Evolutionary conservation across 1,140 invertebrate genomes (phyloP).

Genomic region (Gonatopus flavifemur): DNA sequence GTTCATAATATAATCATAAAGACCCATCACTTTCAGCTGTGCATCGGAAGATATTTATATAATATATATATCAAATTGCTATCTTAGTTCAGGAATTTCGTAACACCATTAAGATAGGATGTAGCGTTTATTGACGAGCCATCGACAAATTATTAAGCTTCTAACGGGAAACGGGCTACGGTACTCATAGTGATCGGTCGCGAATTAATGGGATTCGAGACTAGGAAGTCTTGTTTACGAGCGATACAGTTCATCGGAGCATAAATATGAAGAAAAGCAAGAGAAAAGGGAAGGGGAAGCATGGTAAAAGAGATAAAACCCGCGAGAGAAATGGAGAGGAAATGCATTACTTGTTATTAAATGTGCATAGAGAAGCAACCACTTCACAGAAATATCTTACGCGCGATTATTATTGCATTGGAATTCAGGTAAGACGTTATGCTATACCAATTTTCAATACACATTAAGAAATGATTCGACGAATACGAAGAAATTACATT

Average conservation of each 20-base stretch:
- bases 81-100: no score
- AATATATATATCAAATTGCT: no score
- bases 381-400: constrained; percentile 25
- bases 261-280: constrained; percentile 40
- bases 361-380: constrained; percentile 22
- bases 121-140: constrained; percentile 12
- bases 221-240: constrained; percentile 39
- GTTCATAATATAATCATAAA: no score
- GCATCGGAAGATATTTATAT: no score
- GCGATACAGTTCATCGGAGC: constrained; percentile 47
- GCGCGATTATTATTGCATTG: constrained; percentile 21
- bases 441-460: no score
- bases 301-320: not conserved
- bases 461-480: no score
- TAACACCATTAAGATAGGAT: no score
- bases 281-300: not conserved
- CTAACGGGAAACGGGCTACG: constrained; percentile 29
- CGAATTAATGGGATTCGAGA: constrained; percentile 39
- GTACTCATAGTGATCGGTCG: constrained; percentile 36
- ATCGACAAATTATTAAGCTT: constrained; percentile 34
- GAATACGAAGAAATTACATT: no score
- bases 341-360: constrained; percentile 28
- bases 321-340: constrained; percentile 11
- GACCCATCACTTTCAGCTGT: no score
- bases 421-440: constrained; percentile 12